These are phyloP conservation scores for Gymnopithys bicolor DNA, from an alignment of 2,797 vertebrate genomes.

Conservation along the genomic window DNA sequence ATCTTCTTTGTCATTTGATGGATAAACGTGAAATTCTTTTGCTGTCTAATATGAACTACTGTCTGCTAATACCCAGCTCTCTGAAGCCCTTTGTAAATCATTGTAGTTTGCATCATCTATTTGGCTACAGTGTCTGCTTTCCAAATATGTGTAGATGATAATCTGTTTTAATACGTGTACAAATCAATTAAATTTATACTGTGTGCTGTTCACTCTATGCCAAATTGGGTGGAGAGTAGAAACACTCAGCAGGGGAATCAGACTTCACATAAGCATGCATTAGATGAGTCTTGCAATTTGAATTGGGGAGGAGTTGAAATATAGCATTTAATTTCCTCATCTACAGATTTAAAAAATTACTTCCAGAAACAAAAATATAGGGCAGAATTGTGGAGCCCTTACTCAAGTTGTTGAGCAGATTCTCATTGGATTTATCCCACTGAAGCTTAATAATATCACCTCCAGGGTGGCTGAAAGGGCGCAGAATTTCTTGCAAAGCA, in stretches of 20 bases:
- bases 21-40: background rate
- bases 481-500: background rate
- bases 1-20: background rate
- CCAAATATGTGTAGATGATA: slow-evolving; percentile 15
- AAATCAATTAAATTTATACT: slow-evolving; percentile 53
- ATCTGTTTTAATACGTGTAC: slow-evolving; percentile 50
- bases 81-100: slow-evolving; percentile 43
- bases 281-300: background rate
- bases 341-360: background rate
- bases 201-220: background rate
- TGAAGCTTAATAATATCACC: background rate
- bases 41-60: background rate
- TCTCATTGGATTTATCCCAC: background rate
- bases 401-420: background rate
- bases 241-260: slow-evolving; percentile 7
- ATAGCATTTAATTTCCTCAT: background rate
- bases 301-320: background rate
- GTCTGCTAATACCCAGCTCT: background rate
- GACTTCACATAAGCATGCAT: background rate
- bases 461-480: background rate
- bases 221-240: slow-evolving; percentile 35
- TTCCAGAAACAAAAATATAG: slow-evolving; percentile 35
- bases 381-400: background rate
- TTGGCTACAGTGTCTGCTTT: slow-evolving; percentile 25
- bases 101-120: background rate